These are phyloP conservation scores for Sphaerodactylus townsendi DNA, from an alignment of 2,113 vertebrate species.

Conservation along the genomic window DNA sequence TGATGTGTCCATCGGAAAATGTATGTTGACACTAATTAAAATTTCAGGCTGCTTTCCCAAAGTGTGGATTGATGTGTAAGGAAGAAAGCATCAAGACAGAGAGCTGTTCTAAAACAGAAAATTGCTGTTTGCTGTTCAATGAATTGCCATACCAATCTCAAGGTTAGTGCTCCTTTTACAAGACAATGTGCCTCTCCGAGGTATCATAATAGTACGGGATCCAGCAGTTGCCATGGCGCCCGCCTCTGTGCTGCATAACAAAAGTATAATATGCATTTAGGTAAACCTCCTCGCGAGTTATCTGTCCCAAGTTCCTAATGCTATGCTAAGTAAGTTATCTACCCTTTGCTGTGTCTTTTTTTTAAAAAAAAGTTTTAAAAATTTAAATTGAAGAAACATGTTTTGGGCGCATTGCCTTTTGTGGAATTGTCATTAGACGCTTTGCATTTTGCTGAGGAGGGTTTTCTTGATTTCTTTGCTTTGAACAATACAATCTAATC, in stretches of 20 bases:
- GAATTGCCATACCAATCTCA: slow-evolving; percentile 30
- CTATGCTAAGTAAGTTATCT: slow-evolving; percentile 18
- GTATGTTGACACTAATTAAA: slow-evolving; percentile 5
- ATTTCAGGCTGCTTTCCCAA: neutral
- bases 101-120: slow-evolving; percentile 8
- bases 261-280: slow-evolving; percentile 55
- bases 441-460: neutral
- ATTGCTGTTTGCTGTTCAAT: neutral
- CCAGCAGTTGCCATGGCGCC: slow-evolving; percentile 69
- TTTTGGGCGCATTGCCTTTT: slow-evolving; percentile 45
- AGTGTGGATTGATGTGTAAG: neutral
- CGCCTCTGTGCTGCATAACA: slow-evolving; percentile 64
- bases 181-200: slow-evolving; percentile 49
- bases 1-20: neutral
- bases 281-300: slow-evolving; percentile 67
- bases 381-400: slow-evolving; percentile 58
- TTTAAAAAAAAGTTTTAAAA: neutral
- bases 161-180: slow-evolving; percentile 25
- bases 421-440: slow-evolving; percentile 17
- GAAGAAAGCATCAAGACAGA: neutral
- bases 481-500: slow-evolving; percentile 8
- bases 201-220: slow-evolving; percentile 60
- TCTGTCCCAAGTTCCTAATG: slow-evolving; percentile 32
- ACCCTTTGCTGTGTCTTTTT: neutral
- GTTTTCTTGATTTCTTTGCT: slow-evolving; percentile 30